Conservation (phyloP, 2,888 invertebrate species). For the Barypeithes pellucidus region DNA sequence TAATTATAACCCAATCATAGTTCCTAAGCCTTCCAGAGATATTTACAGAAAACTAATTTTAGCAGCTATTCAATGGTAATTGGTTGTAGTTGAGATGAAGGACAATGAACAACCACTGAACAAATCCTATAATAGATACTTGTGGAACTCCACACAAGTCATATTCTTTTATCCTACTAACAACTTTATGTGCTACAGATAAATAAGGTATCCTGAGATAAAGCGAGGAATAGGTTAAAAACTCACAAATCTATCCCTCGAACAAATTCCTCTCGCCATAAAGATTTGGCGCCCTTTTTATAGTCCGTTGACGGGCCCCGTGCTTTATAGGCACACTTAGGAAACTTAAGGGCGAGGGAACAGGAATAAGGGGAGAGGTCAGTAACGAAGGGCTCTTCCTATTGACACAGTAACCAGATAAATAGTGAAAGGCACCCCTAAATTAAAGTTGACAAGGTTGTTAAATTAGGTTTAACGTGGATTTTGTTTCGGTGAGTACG, state of each 20-base stretch:
- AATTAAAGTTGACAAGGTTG: conserved; percentile 30
- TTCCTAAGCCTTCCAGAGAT: too few relatives aligned
- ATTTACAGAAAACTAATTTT: too few relatives aligned
- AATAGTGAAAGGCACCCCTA: conserved; percentile 20
- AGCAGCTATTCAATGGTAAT: too few relatives aligned
- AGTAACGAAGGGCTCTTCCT: conserved; percentile 46
- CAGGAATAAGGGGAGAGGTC: conserved; percentile 48
- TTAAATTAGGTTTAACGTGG: conserved; percentile 20
- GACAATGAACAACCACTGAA: too few relatives aligned
- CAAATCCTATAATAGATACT: too few relatives aligned
- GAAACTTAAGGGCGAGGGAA: conserved; percentile 33
- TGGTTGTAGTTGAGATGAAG: too few relatives aligned
- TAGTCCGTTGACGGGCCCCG: conserved; percentile 43
- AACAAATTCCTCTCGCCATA: conserved; percentile 48
- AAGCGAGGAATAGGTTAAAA: background rate
- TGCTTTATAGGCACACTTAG: conserved; percentile 48
- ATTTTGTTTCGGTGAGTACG: conserved; percentile 6
- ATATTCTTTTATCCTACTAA: too few relatives aligned
- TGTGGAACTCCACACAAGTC: too few relatives aligned
- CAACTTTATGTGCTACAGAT: too few relatives aligned
- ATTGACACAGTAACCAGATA: conserved; percentile 53
- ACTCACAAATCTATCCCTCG: conserved; percentile 33
- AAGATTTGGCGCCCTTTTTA: conserved; percentile 52
- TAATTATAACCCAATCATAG: too few relatives aligned
- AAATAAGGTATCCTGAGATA: too few relatives aligned